phyloP scores from a whole-genome alignment of 2,113 vertebrate genomes.

The Vanacampus margaritifer region DNA sequence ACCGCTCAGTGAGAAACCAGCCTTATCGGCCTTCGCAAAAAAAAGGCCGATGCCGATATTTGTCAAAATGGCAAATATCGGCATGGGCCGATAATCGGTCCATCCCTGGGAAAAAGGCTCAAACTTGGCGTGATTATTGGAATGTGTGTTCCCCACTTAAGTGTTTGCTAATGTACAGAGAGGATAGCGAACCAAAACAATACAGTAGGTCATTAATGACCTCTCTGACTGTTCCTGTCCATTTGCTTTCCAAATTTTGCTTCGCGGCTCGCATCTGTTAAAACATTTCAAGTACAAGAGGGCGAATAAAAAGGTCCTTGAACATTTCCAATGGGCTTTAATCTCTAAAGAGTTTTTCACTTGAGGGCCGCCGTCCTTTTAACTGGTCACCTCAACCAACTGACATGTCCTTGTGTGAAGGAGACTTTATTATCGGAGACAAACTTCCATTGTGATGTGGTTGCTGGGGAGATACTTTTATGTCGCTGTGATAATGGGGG shows the following conservation, averaged over 20 bases:
- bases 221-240: not conserved
- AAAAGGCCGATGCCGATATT: no score
- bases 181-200: no score
- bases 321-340: conserved; percentile 17
- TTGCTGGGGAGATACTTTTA: not conserved
- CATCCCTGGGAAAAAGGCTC: no score
- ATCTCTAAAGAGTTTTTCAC: conserved; percentile 11
- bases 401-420: conserved; percentile 22
- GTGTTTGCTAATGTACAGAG: no score
- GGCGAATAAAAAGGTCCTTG: conserved; percentile 11
- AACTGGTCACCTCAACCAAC: conserved; percentile 22
- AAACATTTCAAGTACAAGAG: not conserved
- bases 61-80: no score
- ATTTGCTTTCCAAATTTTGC: not conserved
- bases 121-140: no score
- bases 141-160: no score
- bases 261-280: not conserved
- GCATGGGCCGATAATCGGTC: no score
- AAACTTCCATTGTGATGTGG: not conserved
- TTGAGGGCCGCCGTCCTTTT: conserved; percentile 8
- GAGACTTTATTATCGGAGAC: not conserved
- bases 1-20: no score
- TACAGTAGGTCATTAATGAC: no score
- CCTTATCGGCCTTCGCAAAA: no score
- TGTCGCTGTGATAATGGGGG: not conserved